These are phyloP conservation scores for Adela reaumurella DNA, from an alignment of 2,888 invertebrate species.

Conservation along the genomic window DNA sequence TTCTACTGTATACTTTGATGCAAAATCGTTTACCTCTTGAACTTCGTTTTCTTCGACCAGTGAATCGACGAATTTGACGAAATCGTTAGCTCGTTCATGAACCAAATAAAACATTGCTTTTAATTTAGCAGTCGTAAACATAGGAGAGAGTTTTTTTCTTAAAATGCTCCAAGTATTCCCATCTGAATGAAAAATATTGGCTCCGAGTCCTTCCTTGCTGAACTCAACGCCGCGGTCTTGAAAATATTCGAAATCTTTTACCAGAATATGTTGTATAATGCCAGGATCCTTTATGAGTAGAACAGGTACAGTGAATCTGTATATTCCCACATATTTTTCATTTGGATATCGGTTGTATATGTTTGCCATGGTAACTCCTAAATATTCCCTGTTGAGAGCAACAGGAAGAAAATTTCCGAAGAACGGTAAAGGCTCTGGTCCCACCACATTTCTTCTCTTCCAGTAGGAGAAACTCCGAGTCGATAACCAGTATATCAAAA, in stretches of 20 bases:
- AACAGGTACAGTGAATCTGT: background rate
- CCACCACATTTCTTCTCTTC: background rate
- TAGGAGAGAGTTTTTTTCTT: constrained; percentile 8
- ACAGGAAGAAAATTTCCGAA: background rate
- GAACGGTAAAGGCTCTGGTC: background rate
- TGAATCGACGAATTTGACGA: background rate
- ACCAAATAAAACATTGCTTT: constrained; percentile 9
- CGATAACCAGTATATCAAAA: too few species aligned
- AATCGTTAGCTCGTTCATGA: constrained; percentile 1
- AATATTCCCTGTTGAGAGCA: too few species aligned
- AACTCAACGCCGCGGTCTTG: constrained; percentile 4
- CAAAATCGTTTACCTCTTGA: background rate
- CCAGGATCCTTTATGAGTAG: constrained; percentile 3
- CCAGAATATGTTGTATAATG: constrained; percentile 4
- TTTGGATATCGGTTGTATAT: background rate
- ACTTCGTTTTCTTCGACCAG: background rate
- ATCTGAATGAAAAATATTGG: constrained; percentile 5
- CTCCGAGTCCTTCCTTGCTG: constrained; percentile 4
- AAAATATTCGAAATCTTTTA: too few species aligned
- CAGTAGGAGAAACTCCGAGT: background rate
- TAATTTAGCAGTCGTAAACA: constrained; percentile 9
- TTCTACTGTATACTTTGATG: background rate
- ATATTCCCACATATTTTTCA: background rate
- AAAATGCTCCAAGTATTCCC: constrained; percentile 8
- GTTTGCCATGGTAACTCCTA: background rate